These are phyloP conservation scores for Babyrousa celebensis DNA, from an alignment of 2,797 vertebrate species.

Conservation along the genomic window DNA sequence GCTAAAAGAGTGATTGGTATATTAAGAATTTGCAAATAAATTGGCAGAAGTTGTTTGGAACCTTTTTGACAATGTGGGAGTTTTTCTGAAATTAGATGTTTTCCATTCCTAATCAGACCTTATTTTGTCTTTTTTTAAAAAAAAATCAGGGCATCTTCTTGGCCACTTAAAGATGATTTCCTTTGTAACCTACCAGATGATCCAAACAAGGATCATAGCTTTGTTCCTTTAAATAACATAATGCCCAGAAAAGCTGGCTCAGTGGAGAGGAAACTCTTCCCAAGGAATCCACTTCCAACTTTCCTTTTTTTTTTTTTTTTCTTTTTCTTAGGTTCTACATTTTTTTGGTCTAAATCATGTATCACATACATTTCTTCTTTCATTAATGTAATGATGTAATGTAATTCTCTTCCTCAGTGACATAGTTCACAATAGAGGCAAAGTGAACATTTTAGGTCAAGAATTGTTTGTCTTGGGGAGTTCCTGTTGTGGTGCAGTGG, in stretches of 20 bases:
- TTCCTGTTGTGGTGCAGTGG: neutral
- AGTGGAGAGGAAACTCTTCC: conserved; percentile 89
- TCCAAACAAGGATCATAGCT: conserved; percentile 89
- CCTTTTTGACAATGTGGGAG: neutral
- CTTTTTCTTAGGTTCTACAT: conserved; percentile 91
- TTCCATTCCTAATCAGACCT: neutral
- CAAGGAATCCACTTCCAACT: conserved; percentile 91
- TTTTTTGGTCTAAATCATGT: conserved; percentile 90
- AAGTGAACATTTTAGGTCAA: conserved; percentile 91
- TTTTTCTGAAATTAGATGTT: neutral
- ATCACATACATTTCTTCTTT: conserved; percentile 92
- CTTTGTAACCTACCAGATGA: conserved; percentile 80
- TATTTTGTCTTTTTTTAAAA: no score
- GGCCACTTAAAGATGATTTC: conserved; percentile 12
- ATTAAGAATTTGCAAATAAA: neutral
- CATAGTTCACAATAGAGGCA: conserved; percentile 92
- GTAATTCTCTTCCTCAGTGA: conserved; percentile 92
- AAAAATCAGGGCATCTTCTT: no score
- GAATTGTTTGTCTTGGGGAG: conserved; percentile 75
- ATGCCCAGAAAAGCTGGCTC: conserved; percentile 91
- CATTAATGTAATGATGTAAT: conserved; percentile 95
- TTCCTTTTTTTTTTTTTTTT: conserved; percentile 94
- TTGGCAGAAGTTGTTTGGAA: no score
- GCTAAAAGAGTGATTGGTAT: neutral
- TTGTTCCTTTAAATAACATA: conserved; percentile 91